phyloP scores from a whole-genome alignment of 53 echinoderm and acorn worm species.

The Temnopleurus reevesii region DNA sequence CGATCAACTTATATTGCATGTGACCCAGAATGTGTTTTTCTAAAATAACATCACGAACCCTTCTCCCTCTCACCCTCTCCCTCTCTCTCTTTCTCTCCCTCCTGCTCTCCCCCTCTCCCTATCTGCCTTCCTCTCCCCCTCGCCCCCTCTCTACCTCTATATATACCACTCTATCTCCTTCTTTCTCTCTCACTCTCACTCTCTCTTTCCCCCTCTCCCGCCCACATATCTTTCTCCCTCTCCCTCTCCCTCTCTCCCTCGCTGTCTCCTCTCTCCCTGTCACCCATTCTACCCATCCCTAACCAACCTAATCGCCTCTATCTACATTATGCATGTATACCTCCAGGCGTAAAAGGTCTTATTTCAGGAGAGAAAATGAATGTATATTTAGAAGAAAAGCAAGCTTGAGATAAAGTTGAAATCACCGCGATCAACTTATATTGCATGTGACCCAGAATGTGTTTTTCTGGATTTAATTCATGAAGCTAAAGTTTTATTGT shows the following conservation, averaged over 20 bases:
- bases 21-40: no score
- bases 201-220: not conserved
- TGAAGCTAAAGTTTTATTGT: no score
- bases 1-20: no score
- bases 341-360: not conserved
- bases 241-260: not conserved
- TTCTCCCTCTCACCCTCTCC: no score
- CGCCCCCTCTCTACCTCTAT: not conserved
- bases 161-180: not conserved
- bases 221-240: not conserved
- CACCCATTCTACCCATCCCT: not conserved
- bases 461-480: no score
- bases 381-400: not conserved
- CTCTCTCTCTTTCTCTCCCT: not conserved
- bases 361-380: not conserved
- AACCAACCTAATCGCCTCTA: not conserved
- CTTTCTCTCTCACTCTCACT: not conserved
- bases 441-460: no score
- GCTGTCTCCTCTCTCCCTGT: not conserved
- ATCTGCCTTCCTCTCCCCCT: not conserved
- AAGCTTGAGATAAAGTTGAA: not conserved
- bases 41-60: no score
- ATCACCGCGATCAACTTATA: no score
- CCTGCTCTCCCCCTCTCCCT: not conserved
- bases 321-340: not conserved